Evolutionary conservation across 2,797 vertebrate species (phyloP).

Genomic region (Cossypha heuglini): DNA sequence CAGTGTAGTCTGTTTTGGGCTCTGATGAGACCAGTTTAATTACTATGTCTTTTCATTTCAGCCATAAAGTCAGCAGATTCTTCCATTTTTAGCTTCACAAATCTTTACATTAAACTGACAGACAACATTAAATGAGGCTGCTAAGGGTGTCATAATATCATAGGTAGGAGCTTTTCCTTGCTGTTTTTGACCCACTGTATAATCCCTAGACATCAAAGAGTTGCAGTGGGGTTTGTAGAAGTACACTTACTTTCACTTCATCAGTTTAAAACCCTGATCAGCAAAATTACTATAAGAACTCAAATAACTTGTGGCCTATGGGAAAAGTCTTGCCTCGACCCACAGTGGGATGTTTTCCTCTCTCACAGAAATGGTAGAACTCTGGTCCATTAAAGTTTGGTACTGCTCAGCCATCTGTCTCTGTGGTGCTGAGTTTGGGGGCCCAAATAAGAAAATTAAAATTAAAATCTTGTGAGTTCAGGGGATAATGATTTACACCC

Average conservation of each 20-base stretch:
- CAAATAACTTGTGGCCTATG: neutral
- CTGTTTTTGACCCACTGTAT: neutral
- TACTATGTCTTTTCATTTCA: neutral
- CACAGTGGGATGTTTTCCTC: neutral
- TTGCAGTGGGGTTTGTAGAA: neutral
- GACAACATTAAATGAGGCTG: neutral
- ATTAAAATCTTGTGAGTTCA: neutral
- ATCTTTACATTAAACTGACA: neutral
- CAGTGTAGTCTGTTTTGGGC: neutral
- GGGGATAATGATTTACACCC: neutral
- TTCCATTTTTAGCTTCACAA: neutral
- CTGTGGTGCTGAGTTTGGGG: neutral
- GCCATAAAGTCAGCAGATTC: neutral
- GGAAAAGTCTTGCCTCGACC: neutral
- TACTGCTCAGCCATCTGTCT: neutral
- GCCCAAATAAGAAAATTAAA: neutral
- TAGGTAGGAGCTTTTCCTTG: accelerated
- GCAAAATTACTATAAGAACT: neutral
- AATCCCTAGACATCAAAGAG: neutral
- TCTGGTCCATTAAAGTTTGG: neutral
- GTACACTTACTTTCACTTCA: neutral
- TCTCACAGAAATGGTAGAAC: neutral
- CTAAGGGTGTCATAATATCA: neutral
- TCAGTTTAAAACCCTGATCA: neutral
- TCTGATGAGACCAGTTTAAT: neutral